Evolutionary conservation across 2,113 vertebrate species (phyloP).

Genomic region (Ailurus styani): DNA sequence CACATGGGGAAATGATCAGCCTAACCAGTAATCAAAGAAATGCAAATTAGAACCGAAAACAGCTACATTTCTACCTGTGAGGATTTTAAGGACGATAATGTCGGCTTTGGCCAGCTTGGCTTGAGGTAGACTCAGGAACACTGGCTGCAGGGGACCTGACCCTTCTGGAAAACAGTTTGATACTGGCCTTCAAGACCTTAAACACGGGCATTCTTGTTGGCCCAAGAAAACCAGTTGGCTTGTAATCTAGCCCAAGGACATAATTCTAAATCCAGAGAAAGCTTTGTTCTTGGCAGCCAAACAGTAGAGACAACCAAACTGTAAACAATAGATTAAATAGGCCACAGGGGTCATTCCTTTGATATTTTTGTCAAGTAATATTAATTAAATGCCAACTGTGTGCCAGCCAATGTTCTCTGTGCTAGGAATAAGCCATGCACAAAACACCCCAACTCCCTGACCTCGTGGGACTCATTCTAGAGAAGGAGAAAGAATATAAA

Average conservation of each 20-base stretch:
- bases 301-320: neutral
- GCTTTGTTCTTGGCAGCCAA: neutral
- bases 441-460: neutral
- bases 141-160: neutral
- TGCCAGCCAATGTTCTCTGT: neutral
- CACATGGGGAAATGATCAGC: neutral
- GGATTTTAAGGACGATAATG: neutral
- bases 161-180: neutral
- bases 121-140: accelerated
- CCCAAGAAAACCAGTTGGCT: neutral
- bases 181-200: neutral
- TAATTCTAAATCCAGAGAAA: neutral
- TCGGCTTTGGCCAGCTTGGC: neutral
- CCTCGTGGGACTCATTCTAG: neutral
- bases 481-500: neutral
- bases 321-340: neutral
- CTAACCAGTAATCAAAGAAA: neutral
- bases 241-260: neutral
- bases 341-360: neutral
- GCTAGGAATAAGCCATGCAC: neutral
- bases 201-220: neutral
- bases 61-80: neutral
- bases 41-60: neutral
- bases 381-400: neutral
- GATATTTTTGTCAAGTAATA: neutral